These are phyloP conservation scores for Electrona antarctica DNA, from an alignment of 2,113 vertebrate genomes.

Conservation along the genomic window DNA sequence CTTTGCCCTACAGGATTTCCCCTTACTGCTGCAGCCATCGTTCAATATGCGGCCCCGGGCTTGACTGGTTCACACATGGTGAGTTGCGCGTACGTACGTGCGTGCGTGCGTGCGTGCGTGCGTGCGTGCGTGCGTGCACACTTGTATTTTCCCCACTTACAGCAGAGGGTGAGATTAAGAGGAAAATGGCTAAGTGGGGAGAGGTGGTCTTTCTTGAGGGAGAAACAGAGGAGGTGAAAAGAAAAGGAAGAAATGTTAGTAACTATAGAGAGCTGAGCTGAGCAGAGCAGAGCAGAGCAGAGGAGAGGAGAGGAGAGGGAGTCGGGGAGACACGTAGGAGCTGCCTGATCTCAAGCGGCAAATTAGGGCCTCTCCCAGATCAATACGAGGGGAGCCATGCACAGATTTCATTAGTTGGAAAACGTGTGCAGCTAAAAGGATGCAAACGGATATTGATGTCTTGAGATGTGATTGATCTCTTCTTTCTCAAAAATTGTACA, in stretches of 20 bases:
- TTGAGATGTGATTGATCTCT: conserved; percentile 86
- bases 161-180: no score
- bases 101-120: neutral
- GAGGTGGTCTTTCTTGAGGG: neutral
- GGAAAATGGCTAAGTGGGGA: no score
- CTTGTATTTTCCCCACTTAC: no score
- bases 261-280: neutral
- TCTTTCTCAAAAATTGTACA: conserved; percentile 81
- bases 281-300: neutral
- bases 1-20: conserved; percentile 70
- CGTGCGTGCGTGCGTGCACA: neutral
- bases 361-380: conserved; percentile 81
- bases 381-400: conserved; percentile 77
- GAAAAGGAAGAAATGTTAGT: neutral
- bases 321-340: conserved; percentile 48
- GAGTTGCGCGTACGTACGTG: conserved; percentile 26
- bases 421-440: conserved; percentile 81
- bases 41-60: conserved; percentile 73
- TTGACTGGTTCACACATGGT: conserved; percentile 56
- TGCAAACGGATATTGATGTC: conserved; percentile 87
- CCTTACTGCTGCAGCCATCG: conserved; percentile 48
- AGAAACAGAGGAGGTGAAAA: neutral
- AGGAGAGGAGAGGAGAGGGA: conserved; percentile 20
- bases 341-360: conserved; percentile 80
- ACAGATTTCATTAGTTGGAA: conserved; percentile 84